phyloP scores from a whole-genome alignment of 2,113 vertebrate species.

The Cercopithecus mona region DNA sequence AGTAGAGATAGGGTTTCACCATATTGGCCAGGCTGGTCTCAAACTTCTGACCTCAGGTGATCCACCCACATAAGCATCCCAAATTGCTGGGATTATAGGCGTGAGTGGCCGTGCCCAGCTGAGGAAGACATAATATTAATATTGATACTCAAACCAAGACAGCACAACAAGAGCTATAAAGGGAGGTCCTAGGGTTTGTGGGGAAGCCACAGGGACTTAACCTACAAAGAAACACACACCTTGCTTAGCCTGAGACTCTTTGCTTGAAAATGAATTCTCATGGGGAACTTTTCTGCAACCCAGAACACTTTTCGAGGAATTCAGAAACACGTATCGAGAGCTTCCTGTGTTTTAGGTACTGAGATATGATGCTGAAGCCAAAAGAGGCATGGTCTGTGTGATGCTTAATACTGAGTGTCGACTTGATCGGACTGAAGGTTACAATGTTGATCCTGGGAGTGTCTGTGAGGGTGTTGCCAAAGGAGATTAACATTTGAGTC shows the following conservation, averaged over 20 bases:
- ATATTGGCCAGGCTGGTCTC: not conserved
- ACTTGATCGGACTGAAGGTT: no score
- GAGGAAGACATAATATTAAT: not conserved
- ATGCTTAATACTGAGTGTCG: no score
- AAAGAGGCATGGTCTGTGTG: not conserved
- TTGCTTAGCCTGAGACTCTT: not conserved
- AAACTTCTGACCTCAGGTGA: not conserved
- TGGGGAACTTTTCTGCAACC: not conserved
- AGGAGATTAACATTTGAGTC: no score
- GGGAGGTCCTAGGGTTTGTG: not conserved
- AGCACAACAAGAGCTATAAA: fast-evolving
- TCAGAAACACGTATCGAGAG: not conserved
- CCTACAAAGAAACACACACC: not conserved
- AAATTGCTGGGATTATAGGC: not conserved
- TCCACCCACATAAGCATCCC: not conserved
- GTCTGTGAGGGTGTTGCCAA: no score
- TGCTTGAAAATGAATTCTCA: not conserved
- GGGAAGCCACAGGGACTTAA: not conserved
- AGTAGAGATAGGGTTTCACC: not conserved
- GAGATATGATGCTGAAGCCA: not conserved
- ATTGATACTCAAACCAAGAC: not conserved
- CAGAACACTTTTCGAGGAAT: not conserved
- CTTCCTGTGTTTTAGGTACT: not conserved
- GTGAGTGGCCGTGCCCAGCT: fast-evolving
- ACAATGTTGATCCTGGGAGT: no score